Conservation (phyloP, 1,140 invertebrate genomes). For the Helicoverpa zea region DNA sequence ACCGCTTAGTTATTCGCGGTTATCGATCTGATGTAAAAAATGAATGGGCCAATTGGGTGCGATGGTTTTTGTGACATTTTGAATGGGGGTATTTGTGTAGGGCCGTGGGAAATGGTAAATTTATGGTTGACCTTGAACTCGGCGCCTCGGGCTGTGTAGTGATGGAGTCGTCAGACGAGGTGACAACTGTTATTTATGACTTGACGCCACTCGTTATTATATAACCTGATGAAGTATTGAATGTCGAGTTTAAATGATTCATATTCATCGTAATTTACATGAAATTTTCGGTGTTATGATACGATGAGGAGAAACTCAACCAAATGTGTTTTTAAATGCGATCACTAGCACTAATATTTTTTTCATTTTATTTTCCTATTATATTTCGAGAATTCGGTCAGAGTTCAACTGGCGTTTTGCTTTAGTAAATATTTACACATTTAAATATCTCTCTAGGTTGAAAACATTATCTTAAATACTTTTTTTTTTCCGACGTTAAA, state of each 20-base stretch:
- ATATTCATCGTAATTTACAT: not conserved
- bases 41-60: conserved; percentile 11
- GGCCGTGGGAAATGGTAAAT: conserved; percentile 29
- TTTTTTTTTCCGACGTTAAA: too few species aligned
- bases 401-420: too few species aligned
- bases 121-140: conserved; percentile 32
- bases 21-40: conserved; percentile 17
- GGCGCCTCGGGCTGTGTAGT: not conserved
- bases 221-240: not conserved
- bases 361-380: too few species aligned
- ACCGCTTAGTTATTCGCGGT: not conserved
- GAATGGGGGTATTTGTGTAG: conserved; percentile 1
- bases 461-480: too few species aligned
- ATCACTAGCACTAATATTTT: too few species aligned
- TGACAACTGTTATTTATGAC: conserved; percentile 36
- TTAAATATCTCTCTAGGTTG: too few species aligned
- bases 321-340: too few species aligned
- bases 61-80: not conserved
- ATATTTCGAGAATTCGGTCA: too few species aligned
- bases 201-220: conserved; percentile 17
- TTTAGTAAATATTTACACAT: too few species aligned
- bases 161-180: conserved; percentile 7
- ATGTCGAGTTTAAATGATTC: not conserved
- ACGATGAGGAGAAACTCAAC: too few species aligned
- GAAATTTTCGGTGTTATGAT: too few species aligned